Evolutionary conservation across 2,797 vertebrate species (phyloP), one percentile per base, ranked within the genome.

Genomic region (Synanceia verrucosa): DNA sequence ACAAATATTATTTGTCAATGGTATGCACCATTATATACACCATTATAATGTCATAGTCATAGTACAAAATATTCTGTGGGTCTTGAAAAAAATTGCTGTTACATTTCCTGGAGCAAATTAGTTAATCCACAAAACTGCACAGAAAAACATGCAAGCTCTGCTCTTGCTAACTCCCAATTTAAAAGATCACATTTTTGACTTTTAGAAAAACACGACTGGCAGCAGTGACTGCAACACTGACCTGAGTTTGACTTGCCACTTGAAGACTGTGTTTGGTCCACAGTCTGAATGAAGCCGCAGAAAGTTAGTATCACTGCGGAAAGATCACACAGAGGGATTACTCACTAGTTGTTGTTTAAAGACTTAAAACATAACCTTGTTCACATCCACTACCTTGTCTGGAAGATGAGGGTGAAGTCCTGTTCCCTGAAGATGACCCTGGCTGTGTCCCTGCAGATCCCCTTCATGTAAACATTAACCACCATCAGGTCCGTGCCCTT

Each of bases 171-270:
- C 9, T 31, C 7, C 23, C 43, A 44, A 14, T 50, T 18, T 11
- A 41, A 26, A 41, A 39, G 43, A 23, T n/a, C 8, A 24, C 1
- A 12, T 37, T 39, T 18, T 39, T 39, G 16, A 39, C n/a, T n/a
- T n/a, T n/a, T n/a, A 65, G 9, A 67, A 31, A 26, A 3, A 4
- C 0, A 34, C 29, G 1, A 34, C 6, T 6, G 18, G 1, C 5
- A 33, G 5, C 37, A 41, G 9, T 26, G 92, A 96, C 94, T 94
- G 23, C 9, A 52, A n/a, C 21, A 28, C 1, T 67, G 94, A 97
- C 98, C 98, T 97, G 95, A 99, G 97, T 94, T 98, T 99, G 85
- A 99, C 96, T 87, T 99, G 98, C 98, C 98, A 99, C 89, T 96
- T 96, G 90, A 99, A 99, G 81, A 97, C 91, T 0, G 97, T 96